Base-by-base conservation (phyloP, 1,140 invertebrate genomes). In the Amyelois transitella region DNA sequence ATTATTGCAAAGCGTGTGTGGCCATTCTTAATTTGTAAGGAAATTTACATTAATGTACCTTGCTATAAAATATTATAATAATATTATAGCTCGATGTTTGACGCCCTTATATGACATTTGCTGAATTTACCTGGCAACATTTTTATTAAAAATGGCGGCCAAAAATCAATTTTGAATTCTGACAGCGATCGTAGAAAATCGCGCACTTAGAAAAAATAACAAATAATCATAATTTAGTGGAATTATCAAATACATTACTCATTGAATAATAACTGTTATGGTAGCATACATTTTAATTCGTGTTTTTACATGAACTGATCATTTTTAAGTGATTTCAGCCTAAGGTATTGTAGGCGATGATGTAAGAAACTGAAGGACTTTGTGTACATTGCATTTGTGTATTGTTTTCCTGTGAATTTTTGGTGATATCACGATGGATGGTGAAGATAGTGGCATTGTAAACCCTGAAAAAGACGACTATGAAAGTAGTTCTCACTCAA, bases 101-200 rank as follows among this genome's bases (percentile, higher is more conserved):
- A 38, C 32, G n/a, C n/a, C n/a, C n/a, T n/a, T n/a, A 38, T 38
- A 1, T 6, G 25, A 8, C 32, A 14, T 14, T 38, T 38, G 21
- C 20, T 57, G 12, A 18, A 38, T 52, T 12, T 12, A 12, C 18
- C 17, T 43, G 50, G 58, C 58, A 55, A 55, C 50, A 55, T 50
- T 1, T 6, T 45, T 44, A 55, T 24, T 18, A 51, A 61, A 59
- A 77, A 82, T 82, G 79, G 77, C 80, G 77, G 69, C 69, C 69
- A 80, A 87, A 85, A 85, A 85, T 87, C 84, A 82, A 87, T 84
- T 85, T 85, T 77, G 69, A 83, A 85, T 71, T 80, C 58, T 82
- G 75, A 82, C 77, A 81, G 70, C 56, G 49, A 58, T 60, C 32
- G 32, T 14, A 4, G 24, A 43, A 61, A 47, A 25, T 64, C 55